Percentiles rank a stretch among this genome's conserved stretches.
Conservation (phyloP, 2,113 vertebrate genomes). For the Chaetura pelagica region DNA sequence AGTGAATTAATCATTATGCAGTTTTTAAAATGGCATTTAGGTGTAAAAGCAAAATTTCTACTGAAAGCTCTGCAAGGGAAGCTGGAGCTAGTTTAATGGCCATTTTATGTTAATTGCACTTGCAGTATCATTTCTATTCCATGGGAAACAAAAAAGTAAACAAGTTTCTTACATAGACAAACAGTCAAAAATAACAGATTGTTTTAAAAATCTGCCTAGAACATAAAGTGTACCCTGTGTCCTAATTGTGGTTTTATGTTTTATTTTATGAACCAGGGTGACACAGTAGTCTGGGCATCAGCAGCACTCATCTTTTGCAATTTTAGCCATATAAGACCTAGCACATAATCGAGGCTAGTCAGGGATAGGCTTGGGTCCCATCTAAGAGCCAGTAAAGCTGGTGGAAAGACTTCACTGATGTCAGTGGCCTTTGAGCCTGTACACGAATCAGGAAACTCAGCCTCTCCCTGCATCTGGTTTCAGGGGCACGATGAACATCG, state of each 20-base stretch:
- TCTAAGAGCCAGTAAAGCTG: neutral
- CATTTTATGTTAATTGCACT: neutral
- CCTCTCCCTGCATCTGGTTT: slow-evolving; percentile 54
- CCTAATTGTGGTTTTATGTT: neutral
- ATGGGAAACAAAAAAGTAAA: neutral
- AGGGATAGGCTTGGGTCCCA: neutral
- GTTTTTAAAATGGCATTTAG: neutral
- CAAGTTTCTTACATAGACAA: neutral
- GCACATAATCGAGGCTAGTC: neutral
- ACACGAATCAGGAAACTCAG: neutral
- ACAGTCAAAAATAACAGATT: neutral
- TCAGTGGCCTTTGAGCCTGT: neutral
- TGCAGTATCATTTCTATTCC: neutral
- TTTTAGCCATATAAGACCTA: neutral
- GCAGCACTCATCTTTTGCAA: neutral
- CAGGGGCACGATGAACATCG: slow-evolving; percentile 75
- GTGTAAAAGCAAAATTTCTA: neutral
- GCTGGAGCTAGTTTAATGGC: neutral
- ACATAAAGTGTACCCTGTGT: neutral
- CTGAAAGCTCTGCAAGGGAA: neutral
- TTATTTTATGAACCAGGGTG: neutral
- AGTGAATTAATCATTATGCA: neutral
- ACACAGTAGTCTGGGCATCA: neutral
- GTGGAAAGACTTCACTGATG: neutral
- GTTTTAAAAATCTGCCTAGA: neutral